phyloP scores from a whole-genome alignment of 1,140 invertebrate genomes.

The Diprion similis region DNA sequence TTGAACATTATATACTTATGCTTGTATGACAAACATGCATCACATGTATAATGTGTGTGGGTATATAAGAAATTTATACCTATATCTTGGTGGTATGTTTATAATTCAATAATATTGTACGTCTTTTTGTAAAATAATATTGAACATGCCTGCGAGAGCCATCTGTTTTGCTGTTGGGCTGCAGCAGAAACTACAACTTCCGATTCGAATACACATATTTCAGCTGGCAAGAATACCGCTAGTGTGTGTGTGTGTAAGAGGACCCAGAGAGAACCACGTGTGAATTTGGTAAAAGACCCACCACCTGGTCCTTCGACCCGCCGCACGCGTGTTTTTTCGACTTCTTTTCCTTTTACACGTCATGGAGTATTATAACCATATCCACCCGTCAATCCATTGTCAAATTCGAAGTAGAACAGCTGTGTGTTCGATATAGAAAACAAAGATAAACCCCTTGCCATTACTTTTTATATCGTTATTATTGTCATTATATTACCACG shows the following conservation, averaged over 20 bases:
- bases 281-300: background rate
- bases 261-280: background rate
- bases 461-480: background rate
- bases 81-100: background rate
- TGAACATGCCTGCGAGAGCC: background rate
- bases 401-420: background rate
- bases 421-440: background rate
- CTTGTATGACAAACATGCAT: too few species aligned
- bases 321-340: background rate
- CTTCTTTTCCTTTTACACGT: background rate
- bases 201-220: background rate
- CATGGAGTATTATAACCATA: too few species aligned
- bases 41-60: too few species aligned
- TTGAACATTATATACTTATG: too few species aligned
- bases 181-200: background rate
- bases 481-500: too few species aligned
- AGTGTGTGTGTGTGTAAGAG: background rate
- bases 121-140: constrained; percentile 1
- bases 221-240: background rate
- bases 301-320: background rate
- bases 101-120: background rate
- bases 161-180: background rate
- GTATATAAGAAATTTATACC: too few species aligned
- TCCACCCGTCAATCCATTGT: background rate
- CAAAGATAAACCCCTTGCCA: background rate